Evolutionary conservation across 2,797 vertebrate species (phyloP).

Genomic region (Oreochromis mossambicus): DNA sequence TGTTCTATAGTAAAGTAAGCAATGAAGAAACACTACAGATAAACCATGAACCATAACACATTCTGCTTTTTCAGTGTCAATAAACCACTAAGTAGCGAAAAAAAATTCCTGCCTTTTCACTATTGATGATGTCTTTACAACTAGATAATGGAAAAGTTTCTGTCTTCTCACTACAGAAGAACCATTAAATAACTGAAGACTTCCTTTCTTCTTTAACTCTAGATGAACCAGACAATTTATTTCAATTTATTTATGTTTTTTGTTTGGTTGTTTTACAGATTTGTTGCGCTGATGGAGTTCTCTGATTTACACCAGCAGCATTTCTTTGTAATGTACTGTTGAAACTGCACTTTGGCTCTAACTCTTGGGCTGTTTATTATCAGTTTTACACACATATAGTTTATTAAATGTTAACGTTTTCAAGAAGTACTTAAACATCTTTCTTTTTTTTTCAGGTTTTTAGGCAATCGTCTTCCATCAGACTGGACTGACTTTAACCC

Average conservation of each 20-base stretch:
- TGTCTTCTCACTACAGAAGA: neutral
- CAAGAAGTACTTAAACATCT: neutral
- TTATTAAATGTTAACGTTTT: neutral
- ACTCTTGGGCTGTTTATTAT: neutral
- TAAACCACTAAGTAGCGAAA: neutral
- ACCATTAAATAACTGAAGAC: neutral
- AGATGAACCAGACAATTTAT: rapidly evolving
- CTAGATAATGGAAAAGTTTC: neutral
- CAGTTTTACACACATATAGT: neutral
- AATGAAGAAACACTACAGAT: neutral
- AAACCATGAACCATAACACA: neutral
- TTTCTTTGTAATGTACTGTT: neutral
- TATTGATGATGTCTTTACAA: neutral
- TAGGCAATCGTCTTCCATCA: neutral
- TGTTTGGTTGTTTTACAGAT: rapidly evolving
- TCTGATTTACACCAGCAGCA: neutral
- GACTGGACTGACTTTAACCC: rapidly evolving
- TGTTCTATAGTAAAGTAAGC: neutral
- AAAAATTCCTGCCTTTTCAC: neutral
- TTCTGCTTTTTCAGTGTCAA: neutral
- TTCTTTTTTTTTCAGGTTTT: neutral
- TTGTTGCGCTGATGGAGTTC: neutral
- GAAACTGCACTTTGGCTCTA: neutral
- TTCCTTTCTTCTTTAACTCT: neutral
- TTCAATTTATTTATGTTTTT: neutral